Evolutionary conservation across 2,113 vertebrate genomes (phyloP), one percentile per base, ranked within the genome.

Genomic region (Nesogale talazaci): DNA sequence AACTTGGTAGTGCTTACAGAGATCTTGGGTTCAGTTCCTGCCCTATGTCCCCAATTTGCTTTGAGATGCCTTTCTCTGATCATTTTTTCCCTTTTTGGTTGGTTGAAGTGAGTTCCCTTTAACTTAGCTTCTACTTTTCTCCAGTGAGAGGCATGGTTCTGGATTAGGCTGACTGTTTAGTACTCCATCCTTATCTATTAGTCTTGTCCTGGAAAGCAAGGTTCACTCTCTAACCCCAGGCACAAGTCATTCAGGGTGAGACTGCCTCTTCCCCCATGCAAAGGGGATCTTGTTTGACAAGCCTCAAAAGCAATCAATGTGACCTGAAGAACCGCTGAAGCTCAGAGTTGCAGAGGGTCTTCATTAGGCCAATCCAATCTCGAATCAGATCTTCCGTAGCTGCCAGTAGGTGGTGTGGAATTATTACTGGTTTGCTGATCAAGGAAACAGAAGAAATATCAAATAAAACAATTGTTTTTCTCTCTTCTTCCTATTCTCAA

Each of bases 51-150:
- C n/a, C 57, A 57, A 61, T 82, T 16, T 34, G 12, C 72, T 61
- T 67, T 92, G 76, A 91, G 59, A 91, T n/a, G 31, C 17, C 36
- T 83, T 25, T 34, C 36, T 10, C 27, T 83, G 36, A 89, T 83
- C n/a, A 57, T 57, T 40, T 36, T 36, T 89, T 46, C 63, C 46
- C 14, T 38, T 92, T 92, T 86, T 52, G 52, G 5, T 63, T 67
- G 42, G 27, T 38, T 65, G 7, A 77, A n/a, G 42, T 16, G 40
- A 88, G 31, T 77, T 83, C 65, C 56, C 22, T 93, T 94, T 86
- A 86, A 86, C 72, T 91, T 91, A 88, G 84, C 74, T 78, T 94
- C 87, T 52, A 46, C 63, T 89, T 94, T 93, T 92, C 19, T 92
- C 6, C 76, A n/a, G 11, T 17, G 93, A 94, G 78, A 91, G 29